Evolutionary conservation across 2,113 vertebrate genomes (phyloP).

Genomic region (Caracal caracal): DNA sequence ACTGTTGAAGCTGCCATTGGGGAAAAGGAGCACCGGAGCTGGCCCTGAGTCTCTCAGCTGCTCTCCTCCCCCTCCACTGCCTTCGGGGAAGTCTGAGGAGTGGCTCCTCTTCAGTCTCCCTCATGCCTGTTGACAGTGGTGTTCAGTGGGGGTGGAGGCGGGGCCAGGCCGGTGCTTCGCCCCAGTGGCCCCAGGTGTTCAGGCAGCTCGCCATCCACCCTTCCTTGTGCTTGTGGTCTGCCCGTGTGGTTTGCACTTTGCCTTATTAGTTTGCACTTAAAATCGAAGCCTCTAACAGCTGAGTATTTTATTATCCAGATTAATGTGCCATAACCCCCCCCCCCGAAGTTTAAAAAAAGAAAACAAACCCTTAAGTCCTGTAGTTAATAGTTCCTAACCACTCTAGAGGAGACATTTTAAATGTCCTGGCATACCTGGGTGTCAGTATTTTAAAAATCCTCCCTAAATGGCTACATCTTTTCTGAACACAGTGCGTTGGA

Average conservation of each 20-base stretch:
- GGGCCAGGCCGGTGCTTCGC: background rate
- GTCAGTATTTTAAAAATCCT: slow-evolving; percentile 26
- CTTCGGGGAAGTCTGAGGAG: background rate
- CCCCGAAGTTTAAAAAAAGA: background rate
- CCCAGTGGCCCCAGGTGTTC: background rate
- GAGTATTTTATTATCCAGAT: slow-evolving; percentile 64
- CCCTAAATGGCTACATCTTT: background rate
- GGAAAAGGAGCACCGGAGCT: accelerated
- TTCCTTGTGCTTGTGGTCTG: background rate
- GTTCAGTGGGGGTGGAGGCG: background rate
- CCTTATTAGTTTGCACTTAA: slow-evolving; percentile 61
- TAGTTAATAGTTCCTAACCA: slow-evolving; percentile 13
- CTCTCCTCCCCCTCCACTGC: background rate
- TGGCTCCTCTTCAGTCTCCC: background rate
- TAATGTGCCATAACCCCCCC: background rate
- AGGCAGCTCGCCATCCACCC: background rate
- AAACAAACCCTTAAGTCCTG: slow-evolving; percentile 30
- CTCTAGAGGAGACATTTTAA: slow-evolving; percentile 9
- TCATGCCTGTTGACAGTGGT: background rate
- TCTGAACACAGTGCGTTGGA: background rate
- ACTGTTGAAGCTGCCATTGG: background rate
- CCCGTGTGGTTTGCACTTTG: slow-evolving; percentile 41
- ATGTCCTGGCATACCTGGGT: background rate
- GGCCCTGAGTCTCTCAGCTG: background rate
- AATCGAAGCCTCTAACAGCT: slow-evolving; percentile 67